Percentiles rank a stretch among this genome's conserved stretches.
Evolutionary conservation across 1,140 invertebrate species (phyloP).

Genomic region (Diachasma alloeum): DNA sequence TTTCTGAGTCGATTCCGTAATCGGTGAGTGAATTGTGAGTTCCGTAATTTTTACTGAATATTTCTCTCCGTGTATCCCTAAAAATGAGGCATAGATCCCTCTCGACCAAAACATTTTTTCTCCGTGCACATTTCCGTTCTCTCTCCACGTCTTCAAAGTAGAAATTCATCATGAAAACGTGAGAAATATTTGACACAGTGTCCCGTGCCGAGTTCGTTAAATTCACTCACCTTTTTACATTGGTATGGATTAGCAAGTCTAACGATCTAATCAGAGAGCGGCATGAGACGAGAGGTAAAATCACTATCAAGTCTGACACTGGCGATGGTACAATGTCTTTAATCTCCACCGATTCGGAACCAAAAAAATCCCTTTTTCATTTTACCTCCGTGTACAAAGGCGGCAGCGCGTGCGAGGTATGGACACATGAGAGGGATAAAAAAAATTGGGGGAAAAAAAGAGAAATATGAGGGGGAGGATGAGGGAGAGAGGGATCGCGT

Average conservation of each 20-base stretch:
- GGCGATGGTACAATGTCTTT: conserved; percentile 30
- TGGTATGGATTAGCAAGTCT: conserved; percentile 43
- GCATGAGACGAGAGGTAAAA: background rate
- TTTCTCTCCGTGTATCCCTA: too few relatives aligned
- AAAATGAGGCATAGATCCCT: too few relatives aligned
- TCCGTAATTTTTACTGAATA: too few relatives aligned
- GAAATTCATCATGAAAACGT: conserved; percentile 4
- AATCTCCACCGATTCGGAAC: conserved; percentile 31
- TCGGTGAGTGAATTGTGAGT: too few relatives aligned
- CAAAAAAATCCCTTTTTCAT: background rate
- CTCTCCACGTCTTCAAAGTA: too few relatives aligned
- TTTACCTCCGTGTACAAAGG: background rate
- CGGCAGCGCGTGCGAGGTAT: background rate
- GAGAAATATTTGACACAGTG: background rate
- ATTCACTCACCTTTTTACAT: conserved; percentile 36
- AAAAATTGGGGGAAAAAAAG: conserved; percentile 21
- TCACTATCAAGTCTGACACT: background rate
- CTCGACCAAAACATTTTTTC: too few relatives aligned
- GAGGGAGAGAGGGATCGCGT: conserved; percentile 31
- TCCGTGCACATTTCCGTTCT: too few relatives aligned
- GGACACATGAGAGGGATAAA: background rate
- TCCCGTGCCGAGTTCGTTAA: conserved; percentile 42
- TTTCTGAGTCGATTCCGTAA: too few relatives aligned
- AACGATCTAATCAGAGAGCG: conserved; percentile 51
- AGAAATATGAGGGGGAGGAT: conserved; percentile 19